Evolutionary conservation across 2,113 vertebrate genomes (phyloP), one percentile per base, ranked within the genome.

Genomic region (Tachysurus fulvidraco): DNA sequence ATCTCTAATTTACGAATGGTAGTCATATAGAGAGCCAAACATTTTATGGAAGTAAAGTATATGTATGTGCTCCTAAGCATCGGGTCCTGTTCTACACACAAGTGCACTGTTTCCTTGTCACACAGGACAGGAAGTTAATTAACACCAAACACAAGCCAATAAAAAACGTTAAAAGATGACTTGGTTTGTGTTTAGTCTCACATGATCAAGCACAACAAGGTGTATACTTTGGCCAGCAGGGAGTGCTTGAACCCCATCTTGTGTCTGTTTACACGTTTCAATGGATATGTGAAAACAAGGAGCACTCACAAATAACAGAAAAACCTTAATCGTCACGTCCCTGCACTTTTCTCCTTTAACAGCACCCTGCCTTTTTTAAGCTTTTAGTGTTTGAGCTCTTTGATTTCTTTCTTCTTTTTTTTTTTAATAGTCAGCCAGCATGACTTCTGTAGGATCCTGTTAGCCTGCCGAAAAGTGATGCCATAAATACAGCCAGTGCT

Each of bases 191-290:
- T 59, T 21, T 50, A 52, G 13, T 77, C 41, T n/a, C 14, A 17
- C 52, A 9, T 59, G 52, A 12, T 7, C 41, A 44, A 9, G 54
- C 50, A 54, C 50, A 78, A 44, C 17, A 7, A n/a, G 50, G 4
- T 73, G 8, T 28, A 50, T 76, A 25, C 52, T 73, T 88, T 87
- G 5, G 1, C 91, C 94, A 92, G 88, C 87, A 93, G 93, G 89
- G 91, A 13, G 93, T 52, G 90, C 90, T 92, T 89, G 89, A 88
- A 50, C 80, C 83, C 89, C 84, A 86, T 86, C 4, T 25, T 65
- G 13, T 67, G 36, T 9, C 12, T n/a, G 4, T 12, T 36, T 21
- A 41, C 44, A 73, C 25, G 67, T 44, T 71, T 36, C 36, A 41
- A 52, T 36, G 65, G 4, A 36, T 55, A 46, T 30, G 17, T 30